Conservation (phyloP, 2,888 invertebrate genomes). For the Julus scandinavius region DNA sequence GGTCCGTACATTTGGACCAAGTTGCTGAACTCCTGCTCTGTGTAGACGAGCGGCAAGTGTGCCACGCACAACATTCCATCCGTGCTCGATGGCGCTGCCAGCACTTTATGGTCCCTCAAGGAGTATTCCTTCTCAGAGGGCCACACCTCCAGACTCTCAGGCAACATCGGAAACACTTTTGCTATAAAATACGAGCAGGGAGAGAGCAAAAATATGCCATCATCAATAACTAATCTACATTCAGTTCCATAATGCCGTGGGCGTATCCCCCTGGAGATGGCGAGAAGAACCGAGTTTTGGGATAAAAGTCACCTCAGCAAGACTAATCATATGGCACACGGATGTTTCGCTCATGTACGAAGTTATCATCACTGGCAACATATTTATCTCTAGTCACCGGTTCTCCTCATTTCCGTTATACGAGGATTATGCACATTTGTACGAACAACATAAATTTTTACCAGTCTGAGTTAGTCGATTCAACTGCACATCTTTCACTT, state of each 20-base stretch:
- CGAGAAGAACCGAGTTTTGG: background rate
- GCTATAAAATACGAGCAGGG: slow-evolving; percentile 48
- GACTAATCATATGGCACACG: slow-evolving; percentile 50
- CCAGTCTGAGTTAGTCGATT: slow-evolving; percentile 51
- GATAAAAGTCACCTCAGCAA: slow-evolving; percentile 50
- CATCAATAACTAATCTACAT: slow-evolving; percentile 13
- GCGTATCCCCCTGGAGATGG: slow-evolving; percentile 4
- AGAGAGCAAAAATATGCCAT: background rate
- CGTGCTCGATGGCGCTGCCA: slow-evolving; percentile 66
- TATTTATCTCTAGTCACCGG: background rate
- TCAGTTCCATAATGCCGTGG: background rate
- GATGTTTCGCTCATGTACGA: background rate
- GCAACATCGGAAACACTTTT: slow-evolving; percentile 51
- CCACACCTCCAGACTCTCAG: slow-evolving; percentile 54
- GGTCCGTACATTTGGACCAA: slow-evolving; percentile 67
- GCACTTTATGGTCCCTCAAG: slow-evolving; percentile 28
- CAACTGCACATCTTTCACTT: slow-evolving; percentile 51
- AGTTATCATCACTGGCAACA: slow-evolving; percentile 37
- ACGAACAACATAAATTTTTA: slow-evolving; percentile 33
- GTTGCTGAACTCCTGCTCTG: slow-evolving; percentile 67
- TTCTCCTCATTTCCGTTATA: slow-evolving; percentile 7
- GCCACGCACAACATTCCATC: slow-evolving; percentile 69
- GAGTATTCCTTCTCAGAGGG: slow-evolving; percentile 9
- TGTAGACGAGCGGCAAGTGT: slow-evolving; percentile 67
- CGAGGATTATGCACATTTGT: slow-evolving; percentile 14